A percentile compares a stretch with the other conserved stretches of the same genome.
phyloP scores from a whole-genome alignment of 2,888 invertebrate species.

The Tyria jacobaeae region DNA sequence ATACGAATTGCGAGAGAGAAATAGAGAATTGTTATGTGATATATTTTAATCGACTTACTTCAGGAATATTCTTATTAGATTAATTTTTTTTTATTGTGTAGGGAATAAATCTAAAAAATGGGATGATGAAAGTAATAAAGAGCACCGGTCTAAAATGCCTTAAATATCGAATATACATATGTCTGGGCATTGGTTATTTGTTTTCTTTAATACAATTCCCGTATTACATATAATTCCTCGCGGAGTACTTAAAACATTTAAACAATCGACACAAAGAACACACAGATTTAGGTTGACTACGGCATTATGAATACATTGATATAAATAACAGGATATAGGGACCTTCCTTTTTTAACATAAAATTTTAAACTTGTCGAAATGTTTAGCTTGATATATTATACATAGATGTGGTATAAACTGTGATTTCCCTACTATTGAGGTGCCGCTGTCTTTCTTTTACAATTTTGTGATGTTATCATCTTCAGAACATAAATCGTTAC shows the following conservation, averaged over 20 bases:
- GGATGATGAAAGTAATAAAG: too few species aligned
- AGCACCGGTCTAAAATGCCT: too few species aligned
- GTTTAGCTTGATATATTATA: not conserved
- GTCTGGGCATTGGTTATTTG: too few species aligned
- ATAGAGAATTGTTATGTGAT: not conserved
- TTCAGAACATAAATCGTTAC: constrained; percentile 8
- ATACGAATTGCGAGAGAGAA: not conserved
- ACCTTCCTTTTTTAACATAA: not conserved
- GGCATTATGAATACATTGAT: too few species aligned
- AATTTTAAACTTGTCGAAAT: not conserved
- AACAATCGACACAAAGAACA: too few species aligned
- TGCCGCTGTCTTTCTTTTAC: not conserved
- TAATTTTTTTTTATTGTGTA: not conserved
- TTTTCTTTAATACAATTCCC: too few species aligned
- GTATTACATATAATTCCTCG: too few species aligned
- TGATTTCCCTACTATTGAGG: not conserved
- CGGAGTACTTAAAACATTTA: too few species aligned
- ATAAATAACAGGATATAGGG: too few species aligned
- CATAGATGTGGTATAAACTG: not conserved
- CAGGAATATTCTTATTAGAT: not conserved
- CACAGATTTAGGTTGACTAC: too few species aligned
- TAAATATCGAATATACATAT: too few species aligned
- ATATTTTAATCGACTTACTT: not conserved
- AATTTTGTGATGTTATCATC: not conserved
- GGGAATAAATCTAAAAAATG: too few species aligned